Conservation (phyloP, 2,797 vertebrate genomes). For the Prionace glauca region DNA sequence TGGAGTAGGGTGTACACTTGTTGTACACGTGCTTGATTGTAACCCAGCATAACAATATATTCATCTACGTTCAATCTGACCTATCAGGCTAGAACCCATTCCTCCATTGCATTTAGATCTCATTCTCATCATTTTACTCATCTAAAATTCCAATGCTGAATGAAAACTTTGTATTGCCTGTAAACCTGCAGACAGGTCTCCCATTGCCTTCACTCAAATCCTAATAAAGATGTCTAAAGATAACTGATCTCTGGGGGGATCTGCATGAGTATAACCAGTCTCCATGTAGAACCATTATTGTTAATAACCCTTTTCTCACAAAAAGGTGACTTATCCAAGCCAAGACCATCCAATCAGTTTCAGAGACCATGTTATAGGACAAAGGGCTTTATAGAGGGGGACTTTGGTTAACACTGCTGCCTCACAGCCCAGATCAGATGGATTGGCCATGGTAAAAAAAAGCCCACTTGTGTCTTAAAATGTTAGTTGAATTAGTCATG, state of each 20-base stretch:
- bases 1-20: neutral
- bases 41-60: neutral
- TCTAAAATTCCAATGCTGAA: neutral
- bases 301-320: neutral
- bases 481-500: too few species aligned
- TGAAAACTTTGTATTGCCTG: neutral
- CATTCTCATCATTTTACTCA: neutral
- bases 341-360: neutral
- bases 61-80: neutral
- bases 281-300: neutral
- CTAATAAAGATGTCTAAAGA: neutral
- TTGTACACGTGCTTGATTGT: neutral
- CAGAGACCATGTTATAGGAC: neutral
- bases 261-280: neutral
- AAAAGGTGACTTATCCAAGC: neutral
- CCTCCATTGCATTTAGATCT: neutral
- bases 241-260: neutral
- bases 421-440: neutral
- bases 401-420: too few species aligned
- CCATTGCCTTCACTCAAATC: neutral
- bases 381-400: neutral
- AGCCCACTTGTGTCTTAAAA: too few species aligned
- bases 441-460: too few species aligned
- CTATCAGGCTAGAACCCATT: neutral
- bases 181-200: neutral